Evolutionary conservation across 64 coral and sea anemone genomes (phyloP).

Genomic region (Stylophora pistillata): DNA sequence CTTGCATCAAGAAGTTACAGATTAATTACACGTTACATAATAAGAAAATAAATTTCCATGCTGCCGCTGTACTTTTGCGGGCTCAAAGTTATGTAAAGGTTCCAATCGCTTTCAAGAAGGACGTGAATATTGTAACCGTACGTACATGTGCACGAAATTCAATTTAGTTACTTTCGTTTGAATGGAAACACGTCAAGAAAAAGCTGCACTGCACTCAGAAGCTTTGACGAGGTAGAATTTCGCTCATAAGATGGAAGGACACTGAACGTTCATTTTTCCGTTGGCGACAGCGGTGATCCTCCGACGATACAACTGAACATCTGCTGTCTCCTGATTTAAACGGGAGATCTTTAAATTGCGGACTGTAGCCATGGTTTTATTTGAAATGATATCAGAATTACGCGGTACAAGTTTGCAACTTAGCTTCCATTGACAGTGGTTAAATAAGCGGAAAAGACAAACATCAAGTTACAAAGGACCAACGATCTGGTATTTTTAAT

Average conservation of each 20-base stretch:
- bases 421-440: conserved; percentile 38
- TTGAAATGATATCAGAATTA: conserved; percentile 53
- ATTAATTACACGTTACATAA: conserved; percentile 3
- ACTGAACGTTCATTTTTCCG: neutral
- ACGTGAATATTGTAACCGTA: neutral
- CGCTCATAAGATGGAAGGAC: neutral
- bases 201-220: neutral
- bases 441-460: conserved; percentile 34
- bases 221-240: neutral
- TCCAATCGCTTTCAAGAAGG: neutral
- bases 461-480: neutral
- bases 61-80: conserved; percentile 15
- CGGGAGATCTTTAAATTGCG: conserved; percentile 52
- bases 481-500: neutral
- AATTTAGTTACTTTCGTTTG: neutral
- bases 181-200: neutral
- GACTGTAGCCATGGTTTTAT: conserved; percentile 69
- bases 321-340: conserved; percentile 49
- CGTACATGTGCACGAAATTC: neutral
- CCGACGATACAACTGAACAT: conserved; percentile 4
- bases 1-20: neutral
- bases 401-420: conserved; percentile 34
- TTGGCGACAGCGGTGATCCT: neutral
- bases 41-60: conserved; percentile 7
- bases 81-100: neutral